Conservation (phyloP, 2,797 vertebrate genomes). For the Syndactyla subalaris region DNA sequence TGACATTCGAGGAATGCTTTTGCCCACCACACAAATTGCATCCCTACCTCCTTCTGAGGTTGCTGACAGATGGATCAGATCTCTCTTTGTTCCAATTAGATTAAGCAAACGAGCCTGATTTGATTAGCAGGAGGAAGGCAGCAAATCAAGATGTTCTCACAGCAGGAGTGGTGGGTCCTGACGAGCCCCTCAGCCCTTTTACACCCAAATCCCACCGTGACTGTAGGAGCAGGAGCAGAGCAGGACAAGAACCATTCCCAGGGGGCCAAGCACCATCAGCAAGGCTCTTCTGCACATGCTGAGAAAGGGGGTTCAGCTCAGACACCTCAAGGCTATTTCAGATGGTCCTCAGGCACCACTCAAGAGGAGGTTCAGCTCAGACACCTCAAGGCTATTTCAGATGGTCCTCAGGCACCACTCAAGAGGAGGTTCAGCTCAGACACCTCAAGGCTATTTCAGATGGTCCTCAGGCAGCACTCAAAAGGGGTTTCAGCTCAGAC, state of each 20-base stretch:
- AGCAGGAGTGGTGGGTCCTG: background rate
- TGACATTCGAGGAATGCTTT: background rate
- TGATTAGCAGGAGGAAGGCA: background rate
- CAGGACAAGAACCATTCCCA: rapidly evolving
- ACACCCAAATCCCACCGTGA: background rate
- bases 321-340: background rate
- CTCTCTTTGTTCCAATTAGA: background rate
- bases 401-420: background rate
- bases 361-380: no score
- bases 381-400: background rate
- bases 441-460: background rate
- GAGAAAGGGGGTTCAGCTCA: background rate
- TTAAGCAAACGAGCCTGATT: background rate
- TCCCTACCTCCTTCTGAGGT: background rate
- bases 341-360: background rate
- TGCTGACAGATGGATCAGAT: slow-evolving; percentile 18
- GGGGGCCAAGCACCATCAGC: background rate
- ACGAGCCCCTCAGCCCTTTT: background rate
- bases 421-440: background rate
- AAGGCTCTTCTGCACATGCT: background rate
- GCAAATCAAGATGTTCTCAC: slow-evolving; percentile 10
- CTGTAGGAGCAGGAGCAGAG: background rate
- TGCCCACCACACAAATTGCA: background rate
- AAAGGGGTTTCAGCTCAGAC: background rate
- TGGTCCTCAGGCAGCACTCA: background rate